A percentile compares a stretch with the other conserved stretches of the same genome.
phyloP scores from a whole-genome alignment of 2,888 invertebrate species.

The Flabesymbios commensalis region DNA sequence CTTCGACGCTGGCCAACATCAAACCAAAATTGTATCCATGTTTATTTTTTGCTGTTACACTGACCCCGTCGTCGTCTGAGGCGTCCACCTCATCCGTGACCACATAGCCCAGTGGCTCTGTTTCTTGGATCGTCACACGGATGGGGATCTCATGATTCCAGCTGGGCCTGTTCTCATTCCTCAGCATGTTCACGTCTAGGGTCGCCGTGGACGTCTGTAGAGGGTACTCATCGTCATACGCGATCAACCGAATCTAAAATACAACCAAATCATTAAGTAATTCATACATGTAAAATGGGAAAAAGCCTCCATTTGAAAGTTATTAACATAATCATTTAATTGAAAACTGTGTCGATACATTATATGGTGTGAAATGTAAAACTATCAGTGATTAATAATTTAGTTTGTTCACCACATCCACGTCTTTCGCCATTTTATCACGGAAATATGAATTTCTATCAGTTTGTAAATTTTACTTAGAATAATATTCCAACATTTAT shows the following conservation, averaged over 20 bases:
- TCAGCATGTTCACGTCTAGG: slow-evolving; percentile 43
- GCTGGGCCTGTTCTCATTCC: slow-evolving; percentile 47
- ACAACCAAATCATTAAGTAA: not conserved
- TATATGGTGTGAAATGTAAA: too few relatives aligned
- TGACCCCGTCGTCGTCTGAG: slow-evolving; percentile 24
- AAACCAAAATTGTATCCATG: too few relatives aligned
- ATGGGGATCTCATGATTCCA: slow-evolving; percentile 26
- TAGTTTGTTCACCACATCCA: too few relatives aligned
- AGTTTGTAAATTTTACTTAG: too few relatives aligned
- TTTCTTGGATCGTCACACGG: slow-evolving; percentile 38
- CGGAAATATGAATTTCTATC: too few relatives aligned
- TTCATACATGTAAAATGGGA: not conserved
- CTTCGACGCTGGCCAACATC: too few relatives aligned
- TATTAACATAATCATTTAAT: not conserved
- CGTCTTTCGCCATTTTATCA: too few relatives aligned
- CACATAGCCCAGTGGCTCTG: slow-evolving; percentile 36
- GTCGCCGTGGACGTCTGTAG: slow-evolving; percentile 44
- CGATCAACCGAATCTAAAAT: slow-evolving; percentile 44
- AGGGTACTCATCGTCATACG: slow-evolving; percentile 37
- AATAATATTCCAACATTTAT: too few relatives aligned
- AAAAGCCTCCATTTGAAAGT: not conserved
- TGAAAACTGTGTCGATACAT: not conserved
- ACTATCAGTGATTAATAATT: too few relatives aligned
- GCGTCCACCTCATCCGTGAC: slow-evolving; percentile 28
- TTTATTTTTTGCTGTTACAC: not conserved